Conservation (phyloP, 2,113 vertebrate species). For the Gavia stellata region DNA sequence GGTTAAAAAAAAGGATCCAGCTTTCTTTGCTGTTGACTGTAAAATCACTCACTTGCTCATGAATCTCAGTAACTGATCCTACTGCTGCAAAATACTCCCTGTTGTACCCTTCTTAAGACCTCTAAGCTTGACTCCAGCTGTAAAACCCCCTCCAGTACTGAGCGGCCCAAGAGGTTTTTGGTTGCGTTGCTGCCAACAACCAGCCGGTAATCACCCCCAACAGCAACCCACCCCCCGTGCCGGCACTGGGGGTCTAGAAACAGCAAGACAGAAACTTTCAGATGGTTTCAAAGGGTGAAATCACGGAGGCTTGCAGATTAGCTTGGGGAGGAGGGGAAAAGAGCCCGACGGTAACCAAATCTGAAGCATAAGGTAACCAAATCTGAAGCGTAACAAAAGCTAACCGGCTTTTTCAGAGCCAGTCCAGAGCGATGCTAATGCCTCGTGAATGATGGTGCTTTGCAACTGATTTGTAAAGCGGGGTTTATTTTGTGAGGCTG, state of each 20-base stretch:
- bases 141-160: background rate
- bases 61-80: accelerated
- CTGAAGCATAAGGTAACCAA: accelerated
- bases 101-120: no score
- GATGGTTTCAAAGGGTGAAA: background rate
- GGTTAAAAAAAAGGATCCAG: no score
- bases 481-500: background rate
- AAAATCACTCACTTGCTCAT: background rate
- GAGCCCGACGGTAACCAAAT: accelerated
- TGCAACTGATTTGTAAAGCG: accelerated
- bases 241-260: background rate
- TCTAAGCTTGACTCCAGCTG: background rate
- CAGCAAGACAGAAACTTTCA: background rate
- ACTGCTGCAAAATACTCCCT: background rate
- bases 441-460: accelerated
- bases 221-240: background rate
- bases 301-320: background rate
- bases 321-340: background rate
- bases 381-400: accelerated
- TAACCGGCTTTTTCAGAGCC: accelerated
- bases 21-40: background rate
- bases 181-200: no score
- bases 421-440: accelerated
- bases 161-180: no score
- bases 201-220: background rate